Evolutionary conservation across 1,140 invertebrate genomes (phyloP).

Genomic region (Aphelenchoides besseyi): DNA sequence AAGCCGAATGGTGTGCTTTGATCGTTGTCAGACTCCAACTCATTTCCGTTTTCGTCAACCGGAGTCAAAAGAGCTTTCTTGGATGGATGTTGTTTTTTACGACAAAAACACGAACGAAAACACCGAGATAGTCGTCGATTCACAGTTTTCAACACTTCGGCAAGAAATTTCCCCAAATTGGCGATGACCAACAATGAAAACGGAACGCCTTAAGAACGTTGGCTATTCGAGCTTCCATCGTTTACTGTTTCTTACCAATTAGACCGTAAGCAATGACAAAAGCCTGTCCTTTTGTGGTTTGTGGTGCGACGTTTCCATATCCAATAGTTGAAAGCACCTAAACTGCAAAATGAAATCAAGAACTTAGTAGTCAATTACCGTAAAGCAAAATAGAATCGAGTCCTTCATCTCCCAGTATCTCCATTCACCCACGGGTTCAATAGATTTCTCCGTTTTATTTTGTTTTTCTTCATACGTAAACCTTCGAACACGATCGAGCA

Average conservation of each 20-base stretch:
- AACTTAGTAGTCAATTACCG: constrained; percentile 31
- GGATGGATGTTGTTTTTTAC: constrained; percentile 6
- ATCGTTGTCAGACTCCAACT: constrained; percentile 28
- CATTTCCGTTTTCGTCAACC: constrained; percentile 18
- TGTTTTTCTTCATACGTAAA: neutral
- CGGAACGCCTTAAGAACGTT: too few relatives aligned
- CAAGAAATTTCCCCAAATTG: constrained; percentile 52
- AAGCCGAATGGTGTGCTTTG: constrained; percentile 27
- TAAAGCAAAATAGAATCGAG: constrained; percentile 38
- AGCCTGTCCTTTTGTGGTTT: constrained; percentile 60
- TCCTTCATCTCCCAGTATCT: constrained; percentile 37
- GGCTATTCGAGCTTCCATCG: too few relatives aligned
- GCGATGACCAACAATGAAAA: constrained; percentile 52
- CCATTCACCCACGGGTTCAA: constrained; percentile 20
- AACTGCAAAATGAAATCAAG: too few relatives aligned
- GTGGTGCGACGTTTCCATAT: constrained; percentile 67
- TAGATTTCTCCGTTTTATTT: neutral
- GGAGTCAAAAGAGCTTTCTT: constrained; percentile 15
- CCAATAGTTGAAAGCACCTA: constrained; percentile 53
- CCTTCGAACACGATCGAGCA: constrained; percentile 3
- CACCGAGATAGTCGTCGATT: neutral
- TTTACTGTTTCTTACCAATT: too few relatives aligned
- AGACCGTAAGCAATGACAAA: constrained; percentile 55
- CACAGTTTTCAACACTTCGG: constrained; percentile 36
- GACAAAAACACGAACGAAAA: neutral